Evolutionary conservation across 1,140 invertebrate genomes (phyloP).

Genomic region (Drosophila aff.): DNA sequence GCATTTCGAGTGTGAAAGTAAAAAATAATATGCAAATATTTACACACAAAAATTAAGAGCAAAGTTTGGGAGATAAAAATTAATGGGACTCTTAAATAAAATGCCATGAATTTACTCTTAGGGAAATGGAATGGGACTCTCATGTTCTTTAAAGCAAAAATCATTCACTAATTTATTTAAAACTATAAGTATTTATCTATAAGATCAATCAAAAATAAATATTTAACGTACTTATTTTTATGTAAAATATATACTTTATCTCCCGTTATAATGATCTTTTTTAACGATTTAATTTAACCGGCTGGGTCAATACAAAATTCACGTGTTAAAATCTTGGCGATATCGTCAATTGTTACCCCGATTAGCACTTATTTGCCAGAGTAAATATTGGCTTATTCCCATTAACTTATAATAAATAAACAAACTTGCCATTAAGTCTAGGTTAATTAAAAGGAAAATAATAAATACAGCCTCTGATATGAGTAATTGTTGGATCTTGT

Average conservation of each 20-base stretch:
- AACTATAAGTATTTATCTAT: too few species aligned
- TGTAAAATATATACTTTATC: neutral
- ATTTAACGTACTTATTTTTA: too few species aligned
- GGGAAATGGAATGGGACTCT: neutral
- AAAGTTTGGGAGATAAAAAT: conserved; percentile 29
- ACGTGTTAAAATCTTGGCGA: conserved; percentile 31
- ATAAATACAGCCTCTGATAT: neutral
- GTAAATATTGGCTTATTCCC: conserved; percentile 3
- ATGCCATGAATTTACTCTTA: too few species aligned
- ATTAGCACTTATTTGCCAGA: conserved; percentile 12
- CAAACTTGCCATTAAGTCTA: neutral
- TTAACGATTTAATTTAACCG: neutral
- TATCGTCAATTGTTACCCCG: conserved; percentile 26
- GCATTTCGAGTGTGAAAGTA: conserved; percentile 17
- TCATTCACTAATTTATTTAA: neutral
- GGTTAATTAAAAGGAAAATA: neutral
- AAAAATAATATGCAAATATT: conserved; percentile 44
- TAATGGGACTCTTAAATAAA: conserved; percentile 5
- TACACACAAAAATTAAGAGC: conserved; percentile 15
- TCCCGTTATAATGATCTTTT: neutral
- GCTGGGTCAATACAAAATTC: conserved; percentile 6
- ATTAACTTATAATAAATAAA: conserved; percentile 10
- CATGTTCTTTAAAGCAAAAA: neutral
- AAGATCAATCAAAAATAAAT: too few species aligned
- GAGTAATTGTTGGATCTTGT: neutral